phyloP scores from a whole-genome alignment of 2,888 invertebrate genomes.

The Teinopalpus imperialis region DNA sequence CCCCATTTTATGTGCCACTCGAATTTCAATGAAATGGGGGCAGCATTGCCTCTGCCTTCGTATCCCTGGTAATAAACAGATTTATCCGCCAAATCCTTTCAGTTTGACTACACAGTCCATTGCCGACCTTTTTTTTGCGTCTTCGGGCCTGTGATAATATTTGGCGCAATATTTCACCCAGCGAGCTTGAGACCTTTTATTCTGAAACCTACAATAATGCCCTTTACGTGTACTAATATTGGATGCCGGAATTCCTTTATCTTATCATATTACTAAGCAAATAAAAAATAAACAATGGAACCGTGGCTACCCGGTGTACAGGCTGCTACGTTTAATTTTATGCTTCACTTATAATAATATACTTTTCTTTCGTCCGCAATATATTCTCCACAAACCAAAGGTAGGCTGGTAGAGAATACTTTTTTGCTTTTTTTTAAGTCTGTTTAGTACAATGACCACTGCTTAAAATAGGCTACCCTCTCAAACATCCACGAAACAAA shows the following conservation, averaged over 20 bases:
- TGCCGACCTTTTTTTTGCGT: constrained; percentile 39
- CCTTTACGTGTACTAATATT: constrained; percentile 21
- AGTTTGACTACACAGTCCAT: constrained; percentile 41
- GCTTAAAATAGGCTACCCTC: too few species aligned
- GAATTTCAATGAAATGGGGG: constrained; percentile 61
- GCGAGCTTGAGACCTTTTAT: constrained; percentile 31
- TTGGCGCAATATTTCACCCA: constrained; percentile 35
- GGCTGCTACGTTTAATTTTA: too few species aligned
- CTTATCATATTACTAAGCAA: not conserved
- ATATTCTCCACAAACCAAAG: too few species aligned
- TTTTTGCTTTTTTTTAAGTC: too few species aligned
- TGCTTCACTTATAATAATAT: too few species aligned
- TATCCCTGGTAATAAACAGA: constrained; percentile 43
- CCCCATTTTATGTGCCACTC: constrained; percentile 59
- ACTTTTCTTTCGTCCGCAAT: too few species aligned
- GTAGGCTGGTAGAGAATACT: too few species aligned
- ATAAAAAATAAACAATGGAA: too few species aligned
- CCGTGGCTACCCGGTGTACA: too few species aligned
- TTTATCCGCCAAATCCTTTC: constrained; percentile 48
- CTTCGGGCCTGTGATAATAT: constrained; percentile 38
- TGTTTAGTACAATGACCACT: too few species aligned
- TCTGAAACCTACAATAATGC: constrained; percentile 22
- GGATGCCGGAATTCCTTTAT: constrained; percentile 4
- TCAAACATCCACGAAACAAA: too few species aligned
- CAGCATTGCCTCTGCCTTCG: constrained; percentile 20